Base-by-base conservation (phyloP, 1,140 invertebrate genomes). In the Drosophila rhopaloa region DNA sequence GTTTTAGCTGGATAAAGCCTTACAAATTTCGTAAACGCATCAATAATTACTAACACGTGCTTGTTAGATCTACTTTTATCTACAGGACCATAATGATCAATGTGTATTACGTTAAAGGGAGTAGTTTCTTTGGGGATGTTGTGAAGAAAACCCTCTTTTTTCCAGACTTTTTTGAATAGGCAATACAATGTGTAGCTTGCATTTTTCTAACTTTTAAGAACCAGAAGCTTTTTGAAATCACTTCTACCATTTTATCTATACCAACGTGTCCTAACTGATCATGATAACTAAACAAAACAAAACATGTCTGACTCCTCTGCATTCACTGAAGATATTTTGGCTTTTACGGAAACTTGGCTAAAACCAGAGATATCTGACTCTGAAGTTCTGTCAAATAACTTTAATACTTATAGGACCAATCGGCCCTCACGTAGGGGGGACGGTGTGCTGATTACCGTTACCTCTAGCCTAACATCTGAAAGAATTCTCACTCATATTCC, bases 1-100 rank as follows among this genome's bases (percentile, higher is more conserved):
- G 54, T 41, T 27, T 56, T 56, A 13, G 24, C 24, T 2, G 13
- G 8, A 24, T 55, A 27, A 4, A 53, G 3, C 5, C 35, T 54
- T 19, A 40, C 6, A 6, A 40, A 54, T n/a, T 35, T 58, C 14
- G 14, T 58, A 27, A 35, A n/a, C 7, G 16, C 41, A 11, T 47
- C 29, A 35, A 58, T 47, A n/a, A 58, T 7, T 2, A 47, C 56
- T 24, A n/a, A 58, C 1, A 63, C 19, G 29, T 63, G 16, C 19
- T 63, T 63, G 6, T 56, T 55, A 0, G 40, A 11, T 11, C 41
- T 24, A 16, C 16, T 56, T 24, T 35, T 56, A 9, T 56, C 19
- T 5, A 38, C 51, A 24, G 51, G 32, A 14, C 51, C 51, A 44
- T 44, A 63, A 8, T 55, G 50, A 9, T 55, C 29, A 10, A 55